A percentile compares a stretch with the other conserved stretches of the same genome.
phyloP scores from a whole-genome alignment of 2,888 invertebrate species.

The Allolobophora icterica region DNA sequence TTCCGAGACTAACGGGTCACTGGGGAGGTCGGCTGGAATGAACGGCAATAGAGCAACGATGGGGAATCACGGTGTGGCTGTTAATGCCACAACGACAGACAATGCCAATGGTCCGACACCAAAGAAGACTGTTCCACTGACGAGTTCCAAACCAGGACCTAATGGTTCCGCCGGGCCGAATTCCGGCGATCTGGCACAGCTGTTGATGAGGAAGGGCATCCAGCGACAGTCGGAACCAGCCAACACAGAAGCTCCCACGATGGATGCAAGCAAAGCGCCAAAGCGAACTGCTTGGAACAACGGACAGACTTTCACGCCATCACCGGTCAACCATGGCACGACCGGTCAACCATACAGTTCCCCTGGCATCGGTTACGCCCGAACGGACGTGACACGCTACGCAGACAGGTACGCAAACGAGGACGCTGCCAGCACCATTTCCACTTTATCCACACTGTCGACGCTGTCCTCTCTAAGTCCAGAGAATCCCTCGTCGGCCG shows the following conservation, averaged over 20 bases:
- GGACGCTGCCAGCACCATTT: background rate
- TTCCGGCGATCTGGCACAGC: background rate
- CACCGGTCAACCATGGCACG: no score
- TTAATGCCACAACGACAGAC: background rate
- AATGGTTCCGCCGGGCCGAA: background rate
- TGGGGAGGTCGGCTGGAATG: background rate
- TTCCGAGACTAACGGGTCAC: background rate
- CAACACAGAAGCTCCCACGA: background rate
- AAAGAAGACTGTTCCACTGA: background rate
- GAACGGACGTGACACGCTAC: background rate
- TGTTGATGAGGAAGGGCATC: no score
- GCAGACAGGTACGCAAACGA: background rate
- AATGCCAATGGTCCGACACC: background rate
- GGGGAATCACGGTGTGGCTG: no score
- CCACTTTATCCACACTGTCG: background rate
- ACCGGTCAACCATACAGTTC: background rate
- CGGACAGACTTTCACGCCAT: background rate
- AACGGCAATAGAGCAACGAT: no score
- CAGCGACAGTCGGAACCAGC: background rate
- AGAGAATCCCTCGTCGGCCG: background rate
- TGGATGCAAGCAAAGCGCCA: background rate
- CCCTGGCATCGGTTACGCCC: no score
- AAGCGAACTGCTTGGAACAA: background rate
- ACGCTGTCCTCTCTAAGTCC: background rate
- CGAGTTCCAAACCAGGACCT: background rate